These are phyloP conservation scores for Microchirus variegatus DNA, from an alignment of 2,797 vertebrate species.

Conservation along the genomic window DNA sequence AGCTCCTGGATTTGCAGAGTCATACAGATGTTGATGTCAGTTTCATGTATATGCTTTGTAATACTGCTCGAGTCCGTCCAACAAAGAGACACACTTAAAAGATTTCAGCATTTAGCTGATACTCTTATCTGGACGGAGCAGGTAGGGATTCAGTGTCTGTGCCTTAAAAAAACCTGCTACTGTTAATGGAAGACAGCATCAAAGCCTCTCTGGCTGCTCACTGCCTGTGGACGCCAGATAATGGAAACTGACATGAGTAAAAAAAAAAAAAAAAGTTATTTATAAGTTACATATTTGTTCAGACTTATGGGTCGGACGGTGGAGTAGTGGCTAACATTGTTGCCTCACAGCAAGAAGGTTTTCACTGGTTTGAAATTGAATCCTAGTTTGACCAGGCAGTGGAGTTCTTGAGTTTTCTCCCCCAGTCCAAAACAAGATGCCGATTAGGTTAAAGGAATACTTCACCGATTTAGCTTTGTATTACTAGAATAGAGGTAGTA, in stretches of 20 bases:
- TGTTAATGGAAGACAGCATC: slow-evolving; percentile 30
- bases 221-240: slow-evolving; percentile 44
- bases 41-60: slow-evolving; percentile 10
- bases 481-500: too few relatives aligned
- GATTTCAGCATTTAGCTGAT: slow-evolving; percentile 22
- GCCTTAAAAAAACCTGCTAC: not conserved
- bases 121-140: slow-evolving; percentile 53
- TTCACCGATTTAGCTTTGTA: too few relatives aligned
- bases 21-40: slow-evolving; percentile 8
- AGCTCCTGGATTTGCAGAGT: slow-evolving; percentile 21
- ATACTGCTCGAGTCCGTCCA: slow-evolving; percentile 2
- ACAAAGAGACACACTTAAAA: slow-evolving; percentile 16
- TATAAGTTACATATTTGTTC: too few relatives aligned
- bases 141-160: slow-evolving; percentile 27
- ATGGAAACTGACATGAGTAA: slow-evolving; percentile 9
- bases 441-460: too few relatives aligned
- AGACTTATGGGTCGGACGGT: too few relatives aligned
- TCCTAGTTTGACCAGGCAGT: too few relatives aligned
- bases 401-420: too few relatives aligned
- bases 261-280: not conserved
- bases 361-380: too few relatives aligned
- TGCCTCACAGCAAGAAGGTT: too few relatives aligned
- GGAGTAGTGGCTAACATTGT: too few relatives aligned
- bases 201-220: slow-evolving; percentile 21
- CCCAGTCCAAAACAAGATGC: too few relatives aligned